These are phyloP conservation scores for Tridacna gigas DNA, from an alignment of 2,888 invertebrate species.

Conservation along the genomic window DNA sequence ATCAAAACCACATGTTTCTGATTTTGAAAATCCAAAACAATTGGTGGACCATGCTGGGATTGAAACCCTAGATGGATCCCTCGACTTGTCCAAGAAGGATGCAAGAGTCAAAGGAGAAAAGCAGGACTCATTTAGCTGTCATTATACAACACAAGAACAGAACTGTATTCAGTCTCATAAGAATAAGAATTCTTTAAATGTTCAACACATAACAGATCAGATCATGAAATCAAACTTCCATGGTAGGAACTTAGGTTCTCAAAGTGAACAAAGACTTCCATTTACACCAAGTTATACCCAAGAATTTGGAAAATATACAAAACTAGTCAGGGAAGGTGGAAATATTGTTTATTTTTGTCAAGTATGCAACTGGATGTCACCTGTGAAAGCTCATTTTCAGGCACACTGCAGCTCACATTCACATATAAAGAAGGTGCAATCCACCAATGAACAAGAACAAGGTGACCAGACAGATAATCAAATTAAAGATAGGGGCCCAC, in stretches of 20 bases:
- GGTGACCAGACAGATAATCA: slow-evolving; percentile 29
- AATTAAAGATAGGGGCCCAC: background rate
- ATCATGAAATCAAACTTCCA: slow-evolving; percentile 65
- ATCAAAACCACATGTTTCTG: slow-evolving; percentile 45
- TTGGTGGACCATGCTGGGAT: slow-evolving; percentile 58
- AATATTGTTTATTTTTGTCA: slow-evolving; percentile 80
- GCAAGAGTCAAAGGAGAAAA: background rate
- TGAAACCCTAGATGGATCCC: slow-evolving; percentile 55
- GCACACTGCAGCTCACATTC: slow-evolving; percentile 69
- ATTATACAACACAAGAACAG: background rate
- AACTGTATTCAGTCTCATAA: background rate
- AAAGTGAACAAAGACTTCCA: slow-evolving; percentile 28
- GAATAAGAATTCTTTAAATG: slow-evolving; percentile 26
- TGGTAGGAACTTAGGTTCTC: slow-evolving; percentile 31
- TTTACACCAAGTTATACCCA: slow-evolving; percentile 69
- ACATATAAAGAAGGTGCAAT: slow-evolving; percentile 68
- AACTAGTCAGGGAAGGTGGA: slow-evolving; percentile 76
- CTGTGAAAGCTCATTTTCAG: slow-evolving; percentile 74
- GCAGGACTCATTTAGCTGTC: slow-evolving; percentile 3
- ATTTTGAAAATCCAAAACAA: slow-evolving; percentile 53
- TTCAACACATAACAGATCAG: slow-evolving; percentile 73
- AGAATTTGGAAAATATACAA: slow-evolving; percentile 78
- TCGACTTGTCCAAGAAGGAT: slow-evolving; percentile 57
- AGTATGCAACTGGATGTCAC: slow-evolving; percentile 78
- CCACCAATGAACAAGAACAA: slow-evolving; percentile 54